Conservation (phyloP, 2,888 invertebrate genomes). For the Drosophila niveifrons region DNA sequence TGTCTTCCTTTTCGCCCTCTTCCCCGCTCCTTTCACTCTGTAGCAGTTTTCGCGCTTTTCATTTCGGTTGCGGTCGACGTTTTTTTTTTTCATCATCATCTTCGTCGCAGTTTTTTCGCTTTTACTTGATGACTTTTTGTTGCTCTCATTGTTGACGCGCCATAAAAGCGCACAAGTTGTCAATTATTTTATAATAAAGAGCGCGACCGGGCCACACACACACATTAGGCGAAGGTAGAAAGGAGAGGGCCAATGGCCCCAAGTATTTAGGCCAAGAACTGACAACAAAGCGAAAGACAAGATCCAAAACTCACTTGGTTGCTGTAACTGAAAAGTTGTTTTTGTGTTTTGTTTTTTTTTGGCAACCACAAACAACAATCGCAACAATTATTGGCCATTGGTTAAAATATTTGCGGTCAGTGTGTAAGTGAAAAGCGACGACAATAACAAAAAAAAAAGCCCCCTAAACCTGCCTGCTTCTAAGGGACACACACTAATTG, state of each 20-base stretch:
- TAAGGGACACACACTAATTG: slow-evolving; percentile 53
- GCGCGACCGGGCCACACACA: slow-evolving; percentile 41
- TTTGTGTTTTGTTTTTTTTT: slow-evolving; percentile 4
- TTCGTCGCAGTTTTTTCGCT: slow-evolving; percentile 38
- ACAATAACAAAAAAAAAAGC: slow-evolving; percentile 28
- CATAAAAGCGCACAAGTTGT: slow-evolving; percentile 68
- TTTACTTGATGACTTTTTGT: slow-evolving; percentile 62
- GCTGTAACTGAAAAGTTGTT: slow-evolving; percentile 30
- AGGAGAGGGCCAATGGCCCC: slow-evolving; percentile 37
- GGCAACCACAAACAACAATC: slow-evolving; percentile 6
- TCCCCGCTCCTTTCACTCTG: slow-evolving; percentile 19
- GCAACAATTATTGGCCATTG: slow-evolving; percentile 41
- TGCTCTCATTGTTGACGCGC: slow-evolving; percentile 63
- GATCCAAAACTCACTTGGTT: slow-evolving; percentile 8
- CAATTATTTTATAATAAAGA: slow-evolving; percentile 78
- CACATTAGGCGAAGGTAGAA: slow-evolving; percentile 37
- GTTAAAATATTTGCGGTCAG: slow-evolving; percentile 42
- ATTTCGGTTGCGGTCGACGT: slow-evolving; percentile 49
- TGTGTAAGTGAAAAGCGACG: slow-evolving; percentile 40
- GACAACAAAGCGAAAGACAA: slow-evolving; percentile 34
- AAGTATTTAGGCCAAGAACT: slow-evolving; percentile 76
- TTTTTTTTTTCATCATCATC: slow-evolving; percentile 5
- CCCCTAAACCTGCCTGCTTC: neutral
- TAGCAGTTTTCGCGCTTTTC: slow-evolving; percentile 55
- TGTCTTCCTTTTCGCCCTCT: neutral